Percentiles rank a stretch among this genome's conserved stretches.
Conservation (phyloP, 2,888 invertebrate species). For the Gastracanthus pulcherrimus region DNA sequence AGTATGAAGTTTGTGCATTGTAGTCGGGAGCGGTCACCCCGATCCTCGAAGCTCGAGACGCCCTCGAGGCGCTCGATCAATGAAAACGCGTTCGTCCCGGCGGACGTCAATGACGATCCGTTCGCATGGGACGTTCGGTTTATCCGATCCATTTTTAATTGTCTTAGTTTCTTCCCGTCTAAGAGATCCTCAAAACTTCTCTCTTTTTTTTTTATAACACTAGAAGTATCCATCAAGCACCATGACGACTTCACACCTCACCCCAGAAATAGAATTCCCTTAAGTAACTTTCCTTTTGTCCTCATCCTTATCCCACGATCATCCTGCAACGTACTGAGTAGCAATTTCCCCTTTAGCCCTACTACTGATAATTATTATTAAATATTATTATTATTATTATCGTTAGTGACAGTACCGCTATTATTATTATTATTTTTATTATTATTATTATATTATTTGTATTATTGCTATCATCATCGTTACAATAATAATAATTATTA, state of each 20-base stretch:
- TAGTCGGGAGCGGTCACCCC: conserved; percentile 51
- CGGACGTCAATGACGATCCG: conserved; percentile 66
- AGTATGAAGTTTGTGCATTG: no score
- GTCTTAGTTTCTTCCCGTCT: conserved; percentile 5
- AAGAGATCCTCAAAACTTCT: conserved; percentile 50
- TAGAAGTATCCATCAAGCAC: conserved; percentile 33
- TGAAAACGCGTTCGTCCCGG: conserved; percentile 68
- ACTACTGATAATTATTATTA: conserved; percentile 65
- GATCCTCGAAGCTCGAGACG: conserved; percentile 56
- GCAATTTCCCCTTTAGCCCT: conserved; percentile 64
- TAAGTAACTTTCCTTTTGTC: no score
- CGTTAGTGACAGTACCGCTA: conserved; percentile 60
- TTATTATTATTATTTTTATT: conserved; percentile 70
- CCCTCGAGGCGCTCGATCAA: conserved; percentile 42
- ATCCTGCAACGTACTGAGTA: conserved; percentile 69
- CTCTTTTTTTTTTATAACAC: conserved; percentile 43
- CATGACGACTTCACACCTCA: conserved; percentile 22
- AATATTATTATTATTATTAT: conserved; percentile 65
- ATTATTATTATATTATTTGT: conserved; percentile 73
- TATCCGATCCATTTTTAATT: conserved; percentile 56
- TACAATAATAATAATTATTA: conserved; percentile 74
- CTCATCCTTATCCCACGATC: conserved; percentile 22
- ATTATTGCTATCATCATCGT: conserved; percentile 73
- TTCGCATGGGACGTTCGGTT: conserved; percentile 69
- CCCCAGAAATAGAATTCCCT: conserved; percentile 2